These are phyloP conservation scores for Hypocryptadius cinnamomeus DNA, from an alignment of 2,113 vertebrate species.

Conservation along the genomic window DNA sequence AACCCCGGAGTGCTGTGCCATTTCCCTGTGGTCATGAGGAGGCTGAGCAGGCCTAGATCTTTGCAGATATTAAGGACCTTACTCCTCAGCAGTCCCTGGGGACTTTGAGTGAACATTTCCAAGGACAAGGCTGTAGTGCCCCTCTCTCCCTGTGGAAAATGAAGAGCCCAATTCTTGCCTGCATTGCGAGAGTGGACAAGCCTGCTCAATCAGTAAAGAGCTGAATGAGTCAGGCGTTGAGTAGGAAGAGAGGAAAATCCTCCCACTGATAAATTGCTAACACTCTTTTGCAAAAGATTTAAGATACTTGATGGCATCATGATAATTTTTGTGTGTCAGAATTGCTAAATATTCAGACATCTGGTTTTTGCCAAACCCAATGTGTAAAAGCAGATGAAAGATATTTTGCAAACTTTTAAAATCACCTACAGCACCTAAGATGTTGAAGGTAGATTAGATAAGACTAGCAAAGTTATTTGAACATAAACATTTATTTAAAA, in stretches of 20 bases:
- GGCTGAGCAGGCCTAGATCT: neutral
- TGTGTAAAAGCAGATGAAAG: constrained; percentile 16
- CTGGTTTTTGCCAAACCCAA: neutral
- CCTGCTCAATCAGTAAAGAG: neutral
- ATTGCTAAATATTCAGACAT: neutral
- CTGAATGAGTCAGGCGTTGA: neutral
- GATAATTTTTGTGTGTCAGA: neutral
- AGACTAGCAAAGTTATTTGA: constrained; percentile 55
- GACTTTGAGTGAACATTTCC: neutral
- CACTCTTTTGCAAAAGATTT: neutral
- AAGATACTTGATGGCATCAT: neutral
- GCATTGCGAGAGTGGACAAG: neutral
- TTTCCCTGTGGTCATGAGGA: neutral
- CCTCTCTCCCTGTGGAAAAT: neutral
- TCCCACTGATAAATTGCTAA: neutral
- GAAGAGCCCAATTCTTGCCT: neutral
- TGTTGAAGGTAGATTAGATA: constrained; percentile 37
- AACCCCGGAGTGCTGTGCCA: neutral
- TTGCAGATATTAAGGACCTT: neutral
- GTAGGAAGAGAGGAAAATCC: neutral
- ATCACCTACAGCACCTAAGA: constrained; percentile 19
- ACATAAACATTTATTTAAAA: constrained; percentile 49
- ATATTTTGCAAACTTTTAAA: constrained; percentile 18
- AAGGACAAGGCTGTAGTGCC: neutral
- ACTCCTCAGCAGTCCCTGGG: neutral